Percentiles rank a stretch among this genome's conserved stretches.
phyloP scores from a whole-genome alignment of 2,888 invertebrate genomes.

The Campoletis raptor region DNA sequence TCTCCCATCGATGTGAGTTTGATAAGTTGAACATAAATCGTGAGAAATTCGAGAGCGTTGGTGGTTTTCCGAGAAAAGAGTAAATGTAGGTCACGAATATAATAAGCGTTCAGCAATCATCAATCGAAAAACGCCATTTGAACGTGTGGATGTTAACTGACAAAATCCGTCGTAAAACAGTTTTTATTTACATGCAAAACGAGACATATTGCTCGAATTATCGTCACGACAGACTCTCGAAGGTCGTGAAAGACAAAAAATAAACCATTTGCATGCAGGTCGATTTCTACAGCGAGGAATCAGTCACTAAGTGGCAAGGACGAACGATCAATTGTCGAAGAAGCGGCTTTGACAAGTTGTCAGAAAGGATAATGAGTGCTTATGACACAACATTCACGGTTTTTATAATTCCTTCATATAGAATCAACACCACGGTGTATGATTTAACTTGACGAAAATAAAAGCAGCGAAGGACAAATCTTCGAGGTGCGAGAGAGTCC shows the following conservation, averaged over 20 bases:
- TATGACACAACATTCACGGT: conserved; percentile 1
- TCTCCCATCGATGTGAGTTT: conserved; percentile 7
- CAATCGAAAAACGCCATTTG: conserved; percentile 34
- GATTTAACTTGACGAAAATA: conserved; percentile 40
- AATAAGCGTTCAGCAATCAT: conserved; percentile 20
- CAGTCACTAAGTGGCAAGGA: conserved; percentile 45
- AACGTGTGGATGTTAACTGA: conserved; percentile 37
- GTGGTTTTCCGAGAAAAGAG: background rate
- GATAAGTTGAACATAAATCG: background rate
- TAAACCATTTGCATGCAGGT: conserved; percentile 19
- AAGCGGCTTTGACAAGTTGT: conserved; percentile 15
- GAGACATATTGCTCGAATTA: conserved; percentile 53
- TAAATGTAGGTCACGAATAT: conserved; percentile 46
- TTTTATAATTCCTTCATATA: background rate
- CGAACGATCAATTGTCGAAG: conserved; percentile 53
- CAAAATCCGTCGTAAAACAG: conserved; percentile 29
- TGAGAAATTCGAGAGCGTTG: conserved; percentile 7
- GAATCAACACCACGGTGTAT: background rate
- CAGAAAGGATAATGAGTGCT: conserved; percentile 23
- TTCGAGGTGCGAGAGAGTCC: background rate
- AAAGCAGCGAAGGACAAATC: conserved; percentile 14
- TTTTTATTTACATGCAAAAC: conserved; percentile 10
- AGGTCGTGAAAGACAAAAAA: conserved; percentile 47
- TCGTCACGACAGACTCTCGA: conserved; percentile 62
- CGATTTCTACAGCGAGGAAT: conserved; percentile 19